These are phyloP conservation scores for Amphimedon queenslandica DNA, from an alignment of 37 sponge, comb jelly and placozoan species.

Conservation along the genomic window DNA sequence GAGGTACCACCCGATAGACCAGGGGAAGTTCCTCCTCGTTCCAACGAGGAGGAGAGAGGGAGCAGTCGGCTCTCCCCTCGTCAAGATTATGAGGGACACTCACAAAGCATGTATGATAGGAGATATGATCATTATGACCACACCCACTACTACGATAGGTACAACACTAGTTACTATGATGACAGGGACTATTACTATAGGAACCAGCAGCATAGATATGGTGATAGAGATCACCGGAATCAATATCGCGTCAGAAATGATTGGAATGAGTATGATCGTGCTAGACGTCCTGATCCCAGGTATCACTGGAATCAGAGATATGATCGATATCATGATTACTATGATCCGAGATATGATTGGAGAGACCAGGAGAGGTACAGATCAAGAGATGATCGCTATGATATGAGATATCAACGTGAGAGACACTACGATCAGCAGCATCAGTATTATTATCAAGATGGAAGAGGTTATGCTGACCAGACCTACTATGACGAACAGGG, in stretches of 20 bases:
- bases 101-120: too few relatives aligned
- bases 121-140: too few relatives aligned
- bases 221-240: neutral
- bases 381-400: neutral
- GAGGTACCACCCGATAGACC: too few relatives aligned
- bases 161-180: neutral
- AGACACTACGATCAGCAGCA: neutral
- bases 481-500: conserved; percentile 7
- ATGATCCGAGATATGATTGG: conserved; percentile 14
- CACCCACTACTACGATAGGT: too few relatives aligned
- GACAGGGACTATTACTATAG: neutral
- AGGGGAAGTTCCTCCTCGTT: too few relatives aligned
- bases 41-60: too few relatives aligned
- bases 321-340: neutral
- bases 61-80: too few relatives aligned
- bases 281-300: conserved; percentile 3
- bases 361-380: neutral
- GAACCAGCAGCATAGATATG: conserved; percentile 1
- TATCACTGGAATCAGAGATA: neutral
- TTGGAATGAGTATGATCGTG: conserved; percentile 7
- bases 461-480: conserved; percentile 1
- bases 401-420: neutral
- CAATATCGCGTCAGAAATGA: neutral
- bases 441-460: neutral
- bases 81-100: too few relatives aligned